Conservation (phyloP, 1,140 invertebrate genomes). For the Dreissena polymorpha region DNA sequence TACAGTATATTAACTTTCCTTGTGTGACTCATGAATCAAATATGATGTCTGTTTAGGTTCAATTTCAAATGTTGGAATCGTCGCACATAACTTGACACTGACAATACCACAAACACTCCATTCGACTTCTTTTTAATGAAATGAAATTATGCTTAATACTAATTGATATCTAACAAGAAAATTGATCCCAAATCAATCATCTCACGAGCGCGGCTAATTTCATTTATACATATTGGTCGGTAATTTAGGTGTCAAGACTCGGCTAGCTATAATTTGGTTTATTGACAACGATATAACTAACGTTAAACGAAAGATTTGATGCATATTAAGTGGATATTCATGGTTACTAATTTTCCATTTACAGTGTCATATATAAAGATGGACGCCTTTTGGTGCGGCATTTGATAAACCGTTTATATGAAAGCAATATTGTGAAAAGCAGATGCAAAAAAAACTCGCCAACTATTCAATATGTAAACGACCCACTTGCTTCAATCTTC, state of each 20-base stretch:
- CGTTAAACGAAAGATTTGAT: constrained; percentile 49
- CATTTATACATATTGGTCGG: constrained; percentile 40
- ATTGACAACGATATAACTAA: constrained; percentile 42
- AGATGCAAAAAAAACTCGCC: no score
- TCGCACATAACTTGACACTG: not conserved
- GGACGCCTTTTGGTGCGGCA: no score
- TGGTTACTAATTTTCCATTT: constrained; percentile 36
- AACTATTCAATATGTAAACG: no score
- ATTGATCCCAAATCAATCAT: constrained; percentile 42
- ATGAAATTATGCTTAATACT: constrained; percentile 22
- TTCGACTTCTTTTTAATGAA: constrained; percentile 11
- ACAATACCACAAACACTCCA: constrained; percentile 4
- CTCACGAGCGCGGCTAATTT: constrained; percentile 30
- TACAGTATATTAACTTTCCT: no score
- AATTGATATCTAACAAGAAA: constrained; percentile 56
- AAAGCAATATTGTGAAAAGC: no score
- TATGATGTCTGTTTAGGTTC: not conserved
- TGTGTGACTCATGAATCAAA: not conserved
- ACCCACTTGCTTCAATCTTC: no score
- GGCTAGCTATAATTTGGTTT: constrained; percentile 24
- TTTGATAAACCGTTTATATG: no score
- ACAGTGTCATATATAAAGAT: constrained; percentile 29
- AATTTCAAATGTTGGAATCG: not conserved
- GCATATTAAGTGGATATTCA: constrained; percentile 25
- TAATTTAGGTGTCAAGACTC: constrained; percentile 49